Evolutionary conservation across 2,113 vertebrate genomes (phyloP).

Genomic region (Pteronura brasiliensis): DNA sequence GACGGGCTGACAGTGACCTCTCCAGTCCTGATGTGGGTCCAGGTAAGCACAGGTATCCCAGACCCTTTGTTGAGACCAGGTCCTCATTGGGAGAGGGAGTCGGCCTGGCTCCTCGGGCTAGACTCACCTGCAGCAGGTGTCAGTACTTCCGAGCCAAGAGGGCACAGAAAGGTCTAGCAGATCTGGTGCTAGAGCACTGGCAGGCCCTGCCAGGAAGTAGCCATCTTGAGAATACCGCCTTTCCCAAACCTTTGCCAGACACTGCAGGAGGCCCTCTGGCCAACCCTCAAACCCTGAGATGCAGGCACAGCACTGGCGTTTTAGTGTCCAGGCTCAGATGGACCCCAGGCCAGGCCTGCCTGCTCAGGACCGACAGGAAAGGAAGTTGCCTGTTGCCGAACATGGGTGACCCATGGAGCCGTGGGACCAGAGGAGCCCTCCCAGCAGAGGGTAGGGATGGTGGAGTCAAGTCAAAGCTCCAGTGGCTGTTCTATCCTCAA

Average conservation of each 20-base stretch:
- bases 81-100: not conserved
- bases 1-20: conserved; percentile 93
- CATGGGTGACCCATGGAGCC: not conserved
- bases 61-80: not conserved
- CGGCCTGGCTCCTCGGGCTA: not conserved
- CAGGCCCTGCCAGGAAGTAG: not conserved
- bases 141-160: not conserved
- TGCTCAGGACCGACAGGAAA: not conserved
- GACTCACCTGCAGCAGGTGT: not conserved
- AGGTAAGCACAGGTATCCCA: conserved; percentile 83
- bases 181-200: not conserved
- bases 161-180: not conserved
- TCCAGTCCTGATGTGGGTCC: conserved; percentile 96
- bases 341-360: not conserved
- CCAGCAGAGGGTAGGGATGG: no score
- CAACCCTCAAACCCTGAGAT: not conserved
- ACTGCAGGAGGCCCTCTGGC: not conserved
- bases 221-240: not conserved
- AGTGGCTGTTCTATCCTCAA: not conserved
- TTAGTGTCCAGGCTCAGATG: not conserved
- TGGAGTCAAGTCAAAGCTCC: not conserved
- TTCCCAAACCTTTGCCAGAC: not conserved
- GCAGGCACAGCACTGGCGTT: not conserved
- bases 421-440: not conserved
- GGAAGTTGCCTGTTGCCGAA: not conserved